Evolutionary conservation across 1,140 invertebrate species (phyloP), one percentile per base, ranked within the genome.

Genomic region (Lepeophtheirus salmonis): DNA sequence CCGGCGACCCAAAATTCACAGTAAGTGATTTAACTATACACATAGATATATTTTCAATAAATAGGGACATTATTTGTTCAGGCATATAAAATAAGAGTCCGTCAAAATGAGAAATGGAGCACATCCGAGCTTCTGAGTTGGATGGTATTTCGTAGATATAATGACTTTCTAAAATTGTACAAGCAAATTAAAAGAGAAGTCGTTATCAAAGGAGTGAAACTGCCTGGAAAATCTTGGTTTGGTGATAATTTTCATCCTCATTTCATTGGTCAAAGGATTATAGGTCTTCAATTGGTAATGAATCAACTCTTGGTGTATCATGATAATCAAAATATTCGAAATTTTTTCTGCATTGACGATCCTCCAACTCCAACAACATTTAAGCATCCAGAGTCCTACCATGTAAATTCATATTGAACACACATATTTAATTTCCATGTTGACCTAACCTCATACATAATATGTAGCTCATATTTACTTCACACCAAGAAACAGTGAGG

Each of bases 401-500:
- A 41, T 41, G 30, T 41, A 41, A 41, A n/a, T 6, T 10, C n/a
- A 41, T 10, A 41, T 41, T 10, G 30, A 41, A 41, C 30, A 41
- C 6, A 41, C 30, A 41, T 41, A n/a, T 41, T 10, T 41, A 10
- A n/a, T 41, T 41, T n/a, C 30, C n/a, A 10, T 41, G 6, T 41
- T 41, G n/a, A n/a, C n/a, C n/a, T n/a, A n/a, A n/a, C n/a, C n/a
- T n/a, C n/a, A n/a, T n/a, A n/a, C n/a, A n/a, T n/a, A n/a, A 41
- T 41, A 10, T 41, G 6, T n/a, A 41, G 30, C 30, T 41, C 30
- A 41, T 41, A 10, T 41, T 41, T n/a, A 41, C 30, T n/a, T 41
- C 30, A 10, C 30, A 41, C n/a, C 30, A 57, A 25, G 55, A 57
- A 21, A 30, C 26, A n/a, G 55, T 57, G n/a, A 24, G 26, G 16